Base-by-base conservation (phyloP, 1,140 invertebrate genomes). In the Drosophila albomicans region DNA sequence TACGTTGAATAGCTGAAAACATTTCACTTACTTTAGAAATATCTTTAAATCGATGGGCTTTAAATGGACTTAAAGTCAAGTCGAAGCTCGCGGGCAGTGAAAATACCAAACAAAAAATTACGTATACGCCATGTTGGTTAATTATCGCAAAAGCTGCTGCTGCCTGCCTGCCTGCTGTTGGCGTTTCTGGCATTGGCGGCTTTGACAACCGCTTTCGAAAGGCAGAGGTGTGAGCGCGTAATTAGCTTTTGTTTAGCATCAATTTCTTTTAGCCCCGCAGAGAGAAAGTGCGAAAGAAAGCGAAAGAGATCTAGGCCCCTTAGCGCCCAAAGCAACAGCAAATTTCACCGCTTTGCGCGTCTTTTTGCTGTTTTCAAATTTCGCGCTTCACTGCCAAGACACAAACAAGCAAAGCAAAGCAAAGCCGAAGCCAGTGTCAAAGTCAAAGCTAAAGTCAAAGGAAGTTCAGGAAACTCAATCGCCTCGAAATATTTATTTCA, bases 221-320 rank as follows among this genome's bases (percentile, higher is more conserved):
- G 30, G 32, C 13, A 6, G n/a, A 49, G 54, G 54, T 71, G 65
- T 49, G 52, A 46, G 75, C 52, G 30, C 64, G 62, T 78, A 80
- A 80, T 80, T 80, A 80, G 78, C 71, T 75, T 80, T 78, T 75
- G 75, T 80, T 74, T 74, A 43, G 62, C 73, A 58, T 68, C 73
- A 79, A 72, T 71, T 79, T 72, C 56, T 66, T 71, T 46, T 10
- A 46, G 67, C 52, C 43, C 58, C 56, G 30, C 30, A 41, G 28
- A 15, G 20, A 51, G 20, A 35, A 56, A 38, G 15, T 7, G 20
- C 10, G n/a, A 35, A 56, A 43, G 25, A 58, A 8, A 25, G 13
- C 8, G 20, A n/a, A 7, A 25, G 20, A 45, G 45, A 67, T 56
- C 49, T 16, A 46, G 35, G 49, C 35, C 38, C 38, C 51, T 28